Evolutionary conservation across 2,888 invertebrate species (phyloP).

Genomic region (Archaeoteleia sp.): DNA sequence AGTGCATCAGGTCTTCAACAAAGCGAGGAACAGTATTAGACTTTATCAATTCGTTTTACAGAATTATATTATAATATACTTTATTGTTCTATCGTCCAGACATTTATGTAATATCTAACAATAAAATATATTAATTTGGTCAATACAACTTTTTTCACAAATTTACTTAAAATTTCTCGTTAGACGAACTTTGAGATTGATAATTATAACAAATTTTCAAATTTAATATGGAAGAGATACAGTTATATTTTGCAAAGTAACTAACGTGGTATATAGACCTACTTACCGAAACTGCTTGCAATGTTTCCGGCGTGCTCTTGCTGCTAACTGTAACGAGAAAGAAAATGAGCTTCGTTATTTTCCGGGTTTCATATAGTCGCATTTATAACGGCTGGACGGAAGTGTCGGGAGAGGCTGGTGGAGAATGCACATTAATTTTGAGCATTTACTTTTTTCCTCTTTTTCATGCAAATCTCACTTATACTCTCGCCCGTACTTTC

Average conservation of each 20-base stretch:
- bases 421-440: conserved; percentile 48
- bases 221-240: conserved; percentile 33
- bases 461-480: conserved; percentile 49
- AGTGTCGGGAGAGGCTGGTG: conserved; percentile 41
- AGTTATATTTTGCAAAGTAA: conserved; percentile 47
- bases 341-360: conserved; percentile 54
- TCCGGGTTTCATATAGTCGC: conserved; percentile 51
- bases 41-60: too few relatives aligned
- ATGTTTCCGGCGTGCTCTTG: conserved; percentile 52
- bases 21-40: too few relatives aligned
- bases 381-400: conserved; percentile 51
- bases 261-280: conserved; percentile 40
- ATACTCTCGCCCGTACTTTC: conserved; percentile 16
- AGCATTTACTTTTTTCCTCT: conserved; percentile 38
- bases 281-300: conserved; percentile 54
- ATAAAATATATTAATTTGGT: too few relatives aligned
- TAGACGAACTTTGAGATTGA: too few relatives aligned
- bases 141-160: too few relatives aligned
- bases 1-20: too few relatives aligned
- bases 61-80: too few relatives aligned
- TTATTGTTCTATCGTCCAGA: too few relatives aligned
- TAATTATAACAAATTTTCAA: conserved; percentile 32
- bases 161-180: too few relatives aligned
- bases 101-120: too few relatives aligned
- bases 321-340: conserved; percentile 54